These are phyloP conservation scores for Nomada fucata DNA, from an alignment of 2,888 invertebrate genomes.

Conservation along the genomic window DNA sequence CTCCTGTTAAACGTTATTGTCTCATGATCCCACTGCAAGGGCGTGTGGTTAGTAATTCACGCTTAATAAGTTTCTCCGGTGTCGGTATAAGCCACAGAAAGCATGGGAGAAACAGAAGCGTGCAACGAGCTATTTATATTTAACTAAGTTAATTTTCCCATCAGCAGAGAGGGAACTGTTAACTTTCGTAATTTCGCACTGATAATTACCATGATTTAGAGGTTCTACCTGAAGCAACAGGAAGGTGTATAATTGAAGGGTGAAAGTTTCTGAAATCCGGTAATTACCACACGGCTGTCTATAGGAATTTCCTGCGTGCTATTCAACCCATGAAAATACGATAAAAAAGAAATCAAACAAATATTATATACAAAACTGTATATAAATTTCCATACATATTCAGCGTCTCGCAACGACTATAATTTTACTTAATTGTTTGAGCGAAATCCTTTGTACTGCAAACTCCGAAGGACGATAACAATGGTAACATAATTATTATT, in stretches of 20 bases:
- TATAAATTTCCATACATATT: no score
- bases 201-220: constrained; percentile 43
- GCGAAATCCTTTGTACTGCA: no score
- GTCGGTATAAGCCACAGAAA: constrained; percentile 3
- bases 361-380: no score
- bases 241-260: constrained; percentile 2
- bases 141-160: constrained; percentile 38
- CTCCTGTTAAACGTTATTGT: no score
- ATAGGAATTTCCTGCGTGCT: background rate
- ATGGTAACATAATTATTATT: no score
- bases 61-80: constrained; percentile 18
- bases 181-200: constrained; percentile 33
- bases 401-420: no score
- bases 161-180: background rate
- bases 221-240: background rate
- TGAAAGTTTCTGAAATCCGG: constrained; percentile 19
- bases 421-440: no score
- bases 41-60: no score
- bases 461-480: no score
- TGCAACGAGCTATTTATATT: constrained; percentile 7
- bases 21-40: no score
- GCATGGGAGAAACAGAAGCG: background rate
- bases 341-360: no score
- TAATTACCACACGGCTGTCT: constrained; percentile 1
- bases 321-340: background rate